Base-by-base conservation (phyloP, 2,797 vertebrate genomes). In the Anguilla pacifica region DNA sequence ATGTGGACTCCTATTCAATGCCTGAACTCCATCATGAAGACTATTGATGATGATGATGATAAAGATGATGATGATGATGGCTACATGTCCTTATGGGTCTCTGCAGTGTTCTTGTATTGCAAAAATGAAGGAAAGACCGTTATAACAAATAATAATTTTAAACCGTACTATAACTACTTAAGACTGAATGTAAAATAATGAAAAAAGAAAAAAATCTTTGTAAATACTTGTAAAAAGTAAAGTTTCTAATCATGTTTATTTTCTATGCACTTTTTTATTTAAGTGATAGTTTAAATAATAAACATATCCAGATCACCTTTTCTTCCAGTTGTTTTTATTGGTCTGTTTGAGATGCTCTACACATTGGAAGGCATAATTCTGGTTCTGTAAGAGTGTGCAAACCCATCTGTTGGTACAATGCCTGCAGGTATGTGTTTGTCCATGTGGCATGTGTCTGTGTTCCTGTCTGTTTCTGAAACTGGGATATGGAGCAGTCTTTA, bases 211-310 rank as follows among this genome's bases (percentile, higher is more conserved):
- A 97, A 96, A 88, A 88, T 81, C 79, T 74, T 95, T 99, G 98
- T 99, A 99, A 91, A 99, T 99, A 99, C 93, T 95, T 99, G 98
- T 98, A 99, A 98, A 99, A 98, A 98, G 93, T 96, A 97, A 98
- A 98, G 97, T 99, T 99, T 99, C 98, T 99, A 99, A 99, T 99
- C 98, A 98, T 99, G 98, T 99, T 99, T 99, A 99, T 99, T 99
- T 99, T 99, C 98, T 99, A 99, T 99, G 98, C 98, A 99, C 98
- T 98, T 99, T 99, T 98, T 99, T 98, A 99, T 99, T 99, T 99
- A 99, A 99, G 98, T 99, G 98, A 98, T 99, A 99, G 98, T 99
- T 99, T 99, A 98, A 98, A 98, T 99, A 99, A 99, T 99, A 99
- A 99, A 99, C 98, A 99, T 99, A 98, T 99, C 97, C 97, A 97